These are phyloP conservation scores for Asbolus verrucosus DNA, from an alignment of 1,140 invertebrate genomes.

Conservation along the genomic window DNA sequence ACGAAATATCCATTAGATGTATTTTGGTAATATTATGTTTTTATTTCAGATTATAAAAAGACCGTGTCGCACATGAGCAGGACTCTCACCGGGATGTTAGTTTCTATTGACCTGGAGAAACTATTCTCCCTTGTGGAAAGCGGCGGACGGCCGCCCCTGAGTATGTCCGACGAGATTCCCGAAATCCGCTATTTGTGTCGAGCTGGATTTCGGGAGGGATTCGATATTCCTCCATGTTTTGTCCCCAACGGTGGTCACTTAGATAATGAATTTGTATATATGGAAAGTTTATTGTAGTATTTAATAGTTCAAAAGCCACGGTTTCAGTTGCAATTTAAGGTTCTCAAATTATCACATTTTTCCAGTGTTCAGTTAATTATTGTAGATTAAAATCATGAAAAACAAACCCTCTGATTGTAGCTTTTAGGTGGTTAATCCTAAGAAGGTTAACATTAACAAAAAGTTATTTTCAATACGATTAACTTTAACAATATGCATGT, in stretches of 20 bases:
- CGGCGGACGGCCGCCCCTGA: slow-evolving; percentile 36
- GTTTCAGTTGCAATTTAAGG: slow-evolving; percentile 40
- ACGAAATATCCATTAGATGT: too few relatives aligned
- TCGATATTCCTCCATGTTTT: slow-evolving; percentile 10
- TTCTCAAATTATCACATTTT: background rate
- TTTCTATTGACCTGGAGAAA: slow-evolving; percentile 53
- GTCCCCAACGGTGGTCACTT: background rate
- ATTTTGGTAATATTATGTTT: slow-evolving; percentile 30
- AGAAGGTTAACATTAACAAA: slow-evolving; percentile 40
- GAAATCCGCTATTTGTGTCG: slow-evolving; percentile 43
- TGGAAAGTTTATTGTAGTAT: slow-evolving; percentile 50
- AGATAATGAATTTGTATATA: slow-evolving; percentile 47
- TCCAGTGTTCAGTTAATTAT: slow-evolving; percentile 37
- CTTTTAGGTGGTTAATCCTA: slow-evolving; percentile 34
- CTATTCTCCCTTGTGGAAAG: slow-evolving; percentile 42
- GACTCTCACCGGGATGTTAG: slow-evolving; percentile 41
- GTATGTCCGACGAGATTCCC: slow-evolving; percentile 10
- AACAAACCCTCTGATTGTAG: slow-evolving; percentile 51
- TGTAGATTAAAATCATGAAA: slow-evolving; percentile 19
- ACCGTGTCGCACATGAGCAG: slow-evolving; percentile 13
- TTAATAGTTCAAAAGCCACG: slow-evolving; percentile 14
- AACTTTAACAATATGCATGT: slow-evolving; percentile 25
- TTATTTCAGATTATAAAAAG: slow-evolving; percentile 29
- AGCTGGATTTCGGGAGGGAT: slow-evolving; percentile 14
- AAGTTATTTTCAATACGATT: slow-evolving; percentile 52